phyloP scores from a whole-genome alignment of 2,797 vertebrate species.

The Sebastes trivittatus region DNA sequence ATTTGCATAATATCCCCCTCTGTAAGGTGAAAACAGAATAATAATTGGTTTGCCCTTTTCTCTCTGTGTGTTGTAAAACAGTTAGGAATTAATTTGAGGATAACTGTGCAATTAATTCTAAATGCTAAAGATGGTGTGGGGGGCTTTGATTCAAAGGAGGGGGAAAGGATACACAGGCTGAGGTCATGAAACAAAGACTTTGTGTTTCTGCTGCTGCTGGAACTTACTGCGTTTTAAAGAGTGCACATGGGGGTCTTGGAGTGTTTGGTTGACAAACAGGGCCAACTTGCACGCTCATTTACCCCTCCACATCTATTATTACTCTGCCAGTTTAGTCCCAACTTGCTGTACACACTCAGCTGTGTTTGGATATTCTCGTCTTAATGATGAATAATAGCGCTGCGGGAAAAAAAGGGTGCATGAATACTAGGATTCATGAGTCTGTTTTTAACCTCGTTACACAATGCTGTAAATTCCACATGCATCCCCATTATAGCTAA shows the following conservation, averaged over 20 bases:
- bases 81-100: constrained; percentile 91
- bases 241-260: constrained; percentile 27
- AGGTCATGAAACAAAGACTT: constrained; percentile 79
- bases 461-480: constrained; percentile 69
- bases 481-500: constrained; percentile 75
- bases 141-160: constrained; percentile 76
- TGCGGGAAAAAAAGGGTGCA: constrained; percentile 42
- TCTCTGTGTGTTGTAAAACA: constrained; percentile 90
- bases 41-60: constrained; percentile 91
- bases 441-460: constrained; percentile 72
- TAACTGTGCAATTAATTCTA: constrained; percentile 90
- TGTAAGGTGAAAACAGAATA: constrained; percentile 91
- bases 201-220: constrained; percentile 55
- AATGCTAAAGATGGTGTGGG: constrained; percentile 85
- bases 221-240: constrained; percentile 57
- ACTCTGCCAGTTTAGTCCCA: constrained; percentile 47
- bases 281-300: constrained; percentile 47
- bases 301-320: constrained; percentile 56
- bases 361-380: constrained; percentile 53
- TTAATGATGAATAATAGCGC: constrained; percentile 75
- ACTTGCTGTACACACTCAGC: constrained; percentile 33
- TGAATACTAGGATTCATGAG: constrained; percentile 65
- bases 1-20: constrained; percentile 89
- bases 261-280: constrained; percentile 51
- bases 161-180: constrained; percentile 72